Evolutionary conservation across 2,888 invertebrate genomes (phyloP).

Genomic region (Habroteleia sp.): DNA sequence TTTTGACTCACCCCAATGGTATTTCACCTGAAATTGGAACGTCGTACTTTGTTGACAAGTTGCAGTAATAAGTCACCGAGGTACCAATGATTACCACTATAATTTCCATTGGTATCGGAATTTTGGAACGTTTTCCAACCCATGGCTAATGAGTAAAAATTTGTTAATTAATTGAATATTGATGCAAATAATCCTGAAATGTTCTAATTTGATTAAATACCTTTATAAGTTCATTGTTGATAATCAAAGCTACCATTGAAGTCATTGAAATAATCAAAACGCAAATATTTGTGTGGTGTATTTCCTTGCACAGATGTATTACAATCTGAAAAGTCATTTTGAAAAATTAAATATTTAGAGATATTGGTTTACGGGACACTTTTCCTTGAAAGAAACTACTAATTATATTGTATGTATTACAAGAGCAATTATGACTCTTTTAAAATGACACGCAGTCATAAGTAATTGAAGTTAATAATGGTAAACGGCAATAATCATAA

Average conservation of each 20-base stretch:
- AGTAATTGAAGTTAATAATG: conserved; percentile 28
- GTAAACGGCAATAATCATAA: conserved; percentile 27
- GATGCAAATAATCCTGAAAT: no score
- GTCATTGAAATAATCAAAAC: conserved; percentile 85
- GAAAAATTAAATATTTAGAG: background rate
- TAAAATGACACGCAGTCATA: conserved; percentile 4
- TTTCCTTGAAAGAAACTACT: no score
- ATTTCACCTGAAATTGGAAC: conserved; percentile 86
- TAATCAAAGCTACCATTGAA: conserved; percentile 83
- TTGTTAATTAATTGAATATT: background rate
- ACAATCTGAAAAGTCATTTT: conserved; percentile 82
- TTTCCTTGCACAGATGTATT: conserved; percentile 83
- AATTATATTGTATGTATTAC: background rate
- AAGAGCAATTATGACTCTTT: conserved; percentile 18
- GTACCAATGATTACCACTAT: conserved; percentile 87
- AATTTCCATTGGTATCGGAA: conserved; percentile 89
- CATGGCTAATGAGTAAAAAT: conserved; percentile 83
- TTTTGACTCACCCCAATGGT: conserved; percentile 84
- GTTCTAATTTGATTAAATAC: conserved; percentile 80
- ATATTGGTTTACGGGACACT: no score
- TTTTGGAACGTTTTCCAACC: conserved; percentile 83
- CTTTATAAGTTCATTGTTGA: conserved; percentile 86
- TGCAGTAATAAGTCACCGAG: conserved; percentile 83
- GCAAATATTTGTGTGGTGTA: conserved; percentile 83
- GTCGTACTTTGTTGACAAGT: conserved; percentile 82